These are phyloP conservation scores for Lophius piscatorius DNA, from an alignment of 2,113 vertebrate genomes.

Conservation along the genomic window DNA sequence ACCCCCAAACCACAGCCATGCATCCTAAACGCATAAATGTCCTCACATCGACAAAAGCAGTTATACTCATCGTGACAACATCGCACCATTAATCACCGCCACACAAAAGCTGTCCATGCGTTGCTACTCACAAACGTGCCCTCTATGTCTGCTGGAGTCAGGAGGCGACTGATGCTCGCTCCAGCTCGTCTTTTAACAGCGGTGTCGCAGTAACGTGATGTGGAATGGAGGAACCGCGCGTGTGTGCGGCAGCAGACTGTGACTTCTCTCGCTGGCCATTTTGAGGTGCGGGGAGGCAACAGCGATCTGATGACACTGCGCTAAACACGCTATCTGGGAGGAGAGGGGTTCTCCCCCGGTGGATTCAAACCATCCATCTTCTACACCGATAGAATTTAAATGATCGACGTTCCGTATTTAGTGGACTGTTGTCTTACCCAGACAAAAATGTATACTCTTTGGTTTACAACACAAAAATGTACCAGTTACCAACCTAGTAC, in stretches of 20 bases:
- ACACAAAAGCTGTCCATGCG: slow-evolving; percentile 7
- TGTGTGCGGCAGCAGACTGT: slow-evolving; percentile 56
- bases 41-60: slow-evolving; percentile 1
- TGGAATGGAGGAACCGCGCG: slow-evolving; percentile 50
- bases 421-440: not conserved
- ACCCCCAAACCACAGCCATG: slow-evolving; percentile 27
- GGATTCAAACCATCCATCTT: not conserved
- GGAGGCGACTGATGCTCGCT: slow-evolving; percentile 23
- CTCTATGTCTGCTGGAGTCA: slow-evolving; percentile 11
- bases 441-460: not conserved
- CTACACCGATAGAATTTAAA: not conserved
- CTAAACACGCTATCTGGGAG: no score
- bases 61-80: slow-evolving; percentile 12
- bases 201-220: slow-evolving; percentile 68
- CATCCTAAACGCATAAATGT: slow-evolving; percentile 6
- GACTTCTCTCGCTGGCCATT: slow-evolving; percentile 71
- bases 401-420: slow-evolving; percentile 17
- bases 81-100: slow-evolving; percentile 2
- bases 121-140: slow-evolving; percentile 51
- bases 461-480: no score
- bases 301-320: slow-evolving; percentile 70
- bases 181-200: slow-evolving; percentile 38
- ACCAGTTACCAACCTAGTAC: no score
- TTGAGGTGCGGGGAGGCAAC: slow-evolving; percentile 57
- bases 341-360: not conserved